These are phyloP conservation scores for Hirtodrosophila histrioides DNA, from an alignment of 2,888 invertebrate species.

Conservation along the genomic window DNA sequence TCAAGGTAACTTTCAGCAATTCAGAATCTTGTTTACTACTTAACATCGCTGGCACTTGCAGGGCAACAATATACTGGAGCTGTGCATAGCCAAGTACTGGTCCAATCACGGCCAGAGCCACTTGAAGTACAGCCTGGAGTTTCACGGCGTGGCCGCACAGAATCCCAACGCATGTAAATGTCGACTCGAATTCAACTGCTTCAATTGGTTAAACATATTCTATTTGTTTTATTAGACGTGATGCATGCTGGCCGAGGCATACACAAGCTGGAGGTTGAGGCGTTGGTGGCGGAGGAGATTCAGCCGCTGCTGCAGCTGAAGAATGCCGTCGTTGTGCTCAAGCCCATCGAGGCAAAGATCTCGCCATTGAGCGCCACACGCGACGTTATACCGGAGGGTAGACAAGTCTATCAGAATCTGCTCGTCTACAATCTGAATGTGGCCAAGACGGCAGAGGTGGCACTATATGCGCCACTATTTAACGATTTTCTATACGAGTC, in stretches of 20 bases:
- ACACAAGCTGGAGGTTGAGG: slow-evolving; percentile 89
- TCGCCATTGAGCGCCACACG: slow-evolving; percentile 90
- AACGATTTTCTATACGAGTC: slow-evolving; percentile 96
- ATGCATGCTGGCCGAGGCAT: slow-evolving; percentile 92
- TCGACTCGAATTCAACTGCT: accelerated
- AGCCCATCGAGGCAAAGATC: slow-evolving; percentile 93
- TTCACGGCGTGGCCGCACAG: slow-evolving; percentile 91
- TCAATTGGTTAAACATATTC: not conserved
- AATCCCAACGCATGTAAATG: slow-evolving; percentile 85
- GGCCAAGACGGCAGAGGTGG: slow-evolving; percentile 92
- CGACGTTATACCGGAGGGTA: slow-evolving; percentile 93
- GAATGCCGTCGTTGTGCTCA: slow-evolving; percentile 89
- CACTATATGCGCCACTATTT: slow-evolving; percentile 91
- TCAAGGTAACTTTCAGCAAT: slow-evolving; percentile 85
- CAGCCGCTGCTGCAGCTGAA: slow-evolving; percentile 91
- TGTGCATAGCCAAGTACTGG: slow-evolving; percentile 98
- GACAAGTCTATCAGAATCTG: slow-evolving; percentile 96
- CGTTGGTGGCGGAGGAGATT: slow-evolving; percentile 89
- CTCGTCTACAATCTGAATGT: slow-evolving; percentile 94
- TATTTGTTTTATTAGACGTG: slow-evolving; percentile 83
- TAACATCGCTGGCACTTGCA: slow-evolving; percentile 75
- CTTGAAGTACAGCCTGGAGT: slow-evolving; percentile 91
- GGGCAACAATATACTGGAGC: slow-evolving; percentile 92
- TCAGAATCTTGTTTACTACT: not conserved
- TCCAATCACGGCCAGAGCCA: slow-evolving; percentile 92